Percentiles rank a stretch among this genome's conserved stretches.
These are phyloP conservation scores for Gavia stellata DNA, from an alignment of 2,113 vertebrate species.

Conservation along the genomic window DNA sequence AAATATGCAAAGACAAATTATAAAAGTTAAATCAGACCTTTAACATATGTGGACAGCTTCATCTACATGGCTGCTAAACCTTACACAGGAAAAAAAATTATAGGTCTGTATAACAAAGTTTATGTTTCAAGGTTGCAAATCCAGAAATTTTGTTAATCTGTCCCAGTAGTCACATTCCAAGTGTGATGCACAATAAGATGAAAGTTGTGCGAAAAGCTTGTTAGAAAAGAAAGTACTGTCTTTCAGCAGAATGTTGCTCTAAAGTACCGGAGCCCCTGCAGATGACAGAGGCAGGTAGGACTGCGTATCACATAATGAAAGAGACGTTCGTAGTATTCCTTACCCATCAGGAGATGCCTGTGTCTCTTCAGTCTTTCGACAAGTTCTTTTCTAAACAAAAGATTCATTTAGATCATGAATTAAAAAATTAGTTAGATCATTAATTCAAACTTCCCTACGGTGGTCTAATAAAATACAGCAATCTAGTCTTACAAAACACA, in stretches of 20 bases:
- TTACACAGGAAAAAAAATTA: neutral
- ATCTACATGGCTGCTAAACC: neutral
- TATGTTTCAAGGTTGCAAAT: neutral
- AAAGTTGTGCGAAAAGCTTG: neutral
- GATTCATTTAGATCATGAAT: rapidly evolving
- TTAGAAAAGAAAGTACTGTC: neutral
- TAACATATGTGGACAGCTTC: neutral
- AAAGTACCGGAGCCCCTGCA: neutral
- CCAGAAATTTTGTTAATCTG: neutral
- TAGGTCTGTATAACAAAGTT: neutral
- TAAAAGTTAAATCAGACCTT: neutral
- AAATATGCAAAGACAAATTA: neutral
- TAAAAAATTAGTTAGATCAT: neutral
- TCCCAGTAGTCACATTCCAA: neutral
- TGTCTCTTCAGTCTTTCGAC: neutral
- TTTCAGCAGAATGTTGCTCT: neutral
- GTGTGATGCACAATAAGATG: neutral
- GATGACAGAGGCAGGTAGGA: neutral
- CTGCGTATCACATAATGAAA: neutral
- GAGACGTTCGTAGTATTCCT: neutral
- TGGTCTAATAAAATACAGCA: neutral
- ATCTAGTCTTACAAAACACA: neutral
- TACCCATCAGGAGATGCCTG: neutral
- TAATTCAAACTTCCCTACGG: neutral
- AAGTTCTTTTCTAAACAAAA: too few species aligned